Evolutionary conservation across 1,140 invertebrate species (phyloP).

Genomic region (Drosophila mojavensis): DNA sequence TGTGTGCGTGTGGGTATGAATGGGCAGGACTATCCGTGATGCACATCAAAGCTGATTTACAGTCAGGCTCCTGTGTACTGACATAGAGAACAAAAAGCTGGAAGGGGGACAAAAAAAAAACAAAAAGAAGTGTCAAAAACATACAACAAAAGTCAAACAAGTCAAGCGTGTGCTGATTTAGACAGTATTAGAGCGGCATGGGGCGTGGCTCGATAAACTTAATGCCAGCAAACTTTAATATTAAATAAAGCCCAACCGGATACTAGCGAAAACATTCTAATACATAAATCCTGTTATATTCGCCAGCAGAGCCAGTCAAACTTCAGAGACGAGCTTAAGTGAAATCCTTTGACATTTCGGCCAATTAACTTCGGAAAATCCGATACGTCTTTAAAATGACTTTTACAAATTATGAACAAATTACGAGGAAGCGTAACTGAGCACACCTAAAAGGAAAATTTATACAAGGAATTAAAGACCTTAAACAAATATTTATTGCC

Average conservation of each 20-base stretch:
- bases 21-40: slow-evolving; percentile 31
- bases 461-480: neutral
- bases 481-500: slow-evolving; percentile 1
- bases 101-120: slow-evolving; percentile 20
- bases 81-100: slow-evolving; percentile 31
- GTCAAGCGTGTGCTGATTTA: slow-evolving; percentile 75
- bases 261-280: neutral
- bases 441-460: neutral
- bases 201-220: slow-evolving; percentile 47
- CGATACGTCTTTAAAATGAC: neutral
- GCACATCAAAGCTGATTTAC: slow-evolving; percentile 77
- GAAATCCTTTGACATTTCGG: slow-evolving; percentile 5
- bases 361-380: neutral
- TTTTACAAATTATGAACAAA: neutral
- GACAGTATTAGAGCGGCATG: slow-evolving; percentile 37
- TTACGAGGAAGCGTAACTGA: too few species aligned
- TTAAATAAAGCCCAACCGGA: slow-evolving; percentile 37
- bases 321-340: neutral
- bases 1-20: slow-evolving; percentile 6
- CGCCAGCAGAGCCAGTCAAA: neutral
- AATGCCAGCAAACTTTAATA: slow-evolving; percentile 53
- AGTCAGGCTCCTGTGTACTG: slow-evolving; percentile 37
- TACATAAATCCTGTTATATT: slow-evolving; percentile 6
- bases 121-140: slow-evolving; percentile 68
- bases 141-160: slow-evolving; percentile 69